A percentile compares a stretch with the other conserved stretches of the same genome.
phyloP scores from a whole-genome alignment of 1,140 invertebrate genomes.

The Lerema accius region DNA sequence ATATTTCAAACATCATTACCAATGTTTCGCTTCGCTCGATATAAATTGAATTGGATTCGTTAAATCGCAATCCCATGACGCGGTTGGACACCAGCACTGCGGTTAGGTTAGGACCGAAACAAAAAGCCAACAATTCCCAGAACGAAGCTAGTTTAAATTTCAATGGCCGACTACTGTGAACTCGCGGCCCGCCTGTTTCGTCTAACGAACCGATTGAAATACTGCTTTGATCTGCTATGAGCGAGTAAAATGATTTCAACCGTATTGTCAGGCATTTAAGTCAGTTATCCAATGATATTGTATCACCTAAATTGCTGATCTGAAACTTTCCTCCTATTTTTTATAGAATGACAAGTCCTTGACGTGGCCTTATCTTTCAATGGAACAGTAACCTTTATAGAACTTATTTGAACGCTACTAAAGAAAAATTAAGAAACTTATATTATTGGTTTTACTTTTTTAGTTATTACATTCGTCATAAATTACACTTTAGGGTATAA shows the following conservation, averaged over 20 bases:
- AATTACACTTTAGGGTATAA: background rate
- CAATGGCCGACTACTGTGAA: constrained; percentile 60
- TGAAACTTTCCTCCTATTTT: constrained; percentile 24
- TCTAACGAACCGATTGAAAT: constrained; percentile 68
- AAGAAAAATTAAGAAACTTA: background rate
- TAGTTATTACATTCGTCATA: too few relatives aligned
- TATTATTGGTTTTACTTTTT: too few relatives aligned
- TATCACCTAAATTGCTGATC: constrained; percentile 13
- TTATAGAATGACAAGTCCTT: constrained; percentile 17
- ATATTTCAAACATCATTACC: too few relatives aligned
- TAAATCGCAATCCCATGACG: constrained; percentile 5
- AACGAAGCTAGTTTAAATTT: constrained; percentile 65
- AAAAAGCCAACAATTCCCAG: constrained; percentile 54
- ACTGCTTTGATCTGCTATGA: constrained; percentile 49
- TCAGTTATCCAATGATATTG: background rate
- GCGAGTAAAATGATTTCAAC: constrained; percentile 31
- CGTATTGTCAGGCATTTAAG: background rate
- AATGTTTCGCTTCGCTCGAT: too few relatives aligned
- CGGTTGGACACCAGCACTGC: constrained; percentile 33
- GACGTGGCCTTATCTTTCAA: constrained; percentile 2
- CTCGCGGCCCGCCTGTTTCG: constrained; percentile 43
- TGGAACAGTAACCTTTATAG: background rate
- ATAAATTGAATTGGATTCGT: too few relatives aligned
- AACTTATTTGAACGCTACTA: background rate
- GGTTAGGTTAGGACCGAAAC: constrained; percentile 48